phyloP scores from a whole-genome alignment of 1,140 invertebrate genomes.

The Ceratina japonica region DNA sequence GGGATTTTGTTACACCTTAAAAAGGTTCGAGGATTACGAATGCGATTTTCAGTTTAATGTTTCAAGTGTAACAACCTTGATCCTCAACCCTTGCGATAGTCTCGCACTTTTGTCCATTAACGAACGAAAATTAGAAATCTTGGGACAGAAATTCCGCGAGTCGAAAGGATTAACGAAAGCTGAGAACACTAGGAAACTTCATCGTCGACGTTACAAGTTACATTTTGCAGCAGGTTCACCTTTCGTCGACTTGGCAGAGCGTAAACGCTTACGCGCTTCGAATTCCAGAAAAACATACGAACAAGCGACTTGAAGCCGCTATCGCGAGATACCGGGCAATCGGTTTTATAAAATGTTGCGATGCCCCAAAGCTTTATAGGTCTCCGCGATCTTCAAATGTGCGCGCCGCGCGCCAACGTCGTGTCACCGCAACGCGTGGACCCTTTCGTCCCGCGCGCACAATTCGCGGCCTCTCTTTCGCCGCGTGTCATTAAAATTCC shows the following conservation, averaged over 20 bases:
- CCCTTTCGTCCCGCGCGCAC: background rate
- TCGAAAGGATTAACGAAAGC: conserved; percentile 23
- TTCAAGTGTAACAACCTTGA: background rate
- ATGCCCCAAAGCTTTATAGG: conserved; percentile 30
- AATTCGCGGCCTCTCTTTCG: background rate
- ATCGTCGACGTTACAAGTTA: conserved; percentile 13
- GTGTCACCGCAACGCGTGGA: conserved; percentile 16
- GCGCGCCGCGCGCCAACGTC: background rate
- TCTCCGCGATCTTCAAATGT: conserved; percentile 33
- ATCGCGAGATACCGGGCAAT: conserved; percentile 34
- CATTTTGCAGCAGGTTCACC: background rate
- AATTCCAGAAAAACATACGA: conserved; percentile 11
- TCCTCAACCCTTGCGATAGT: background rate
- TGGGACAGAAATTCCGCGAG: background rate
- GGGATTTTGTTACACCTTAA: too few relatives aligned
- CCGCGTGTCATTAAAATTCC: conserved; percentile 45
- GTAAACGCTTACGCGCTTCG: conserved; percentile 10
- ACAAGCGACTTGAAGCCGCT: background rate
- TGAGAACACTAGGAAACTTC: conserved; percentile 2
- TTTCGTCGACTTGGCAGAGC: background rate
- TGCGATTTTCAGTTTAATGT: too few relatives aligned
- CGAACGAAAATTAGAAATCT: background rate
- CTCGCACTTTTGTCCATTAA: background rate
- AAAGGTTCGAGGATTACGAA: too few relatives aligned
- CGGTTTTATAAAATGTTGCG: conserved; percentile 39